Conservation (phyloP, 92 coral and sea anemone genomes). For the Actinernus sp. region DNA sequence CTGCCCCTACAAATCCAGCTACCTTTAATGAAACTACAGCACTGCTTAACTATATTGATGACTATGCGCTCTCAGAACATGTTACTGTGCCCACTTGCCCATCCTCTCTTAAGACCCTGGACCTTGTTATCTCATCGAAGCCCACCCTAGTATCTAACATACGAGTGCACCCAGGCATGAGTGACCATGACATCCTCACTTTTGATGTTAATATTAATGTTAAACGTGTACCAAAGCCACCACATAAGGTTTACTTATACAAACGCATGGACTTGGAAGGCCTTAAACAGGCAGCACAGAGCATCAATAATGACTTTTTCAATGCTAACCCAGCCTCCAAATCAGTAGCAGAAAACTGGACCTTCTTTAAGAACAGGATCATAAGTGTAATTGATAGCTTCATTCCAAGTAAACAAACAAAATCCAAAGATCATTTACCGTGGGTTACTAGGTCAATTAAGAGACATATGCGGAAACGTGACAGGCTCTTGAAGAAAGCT, state of each 20-base stretch:
- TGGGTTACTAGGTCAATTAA: conserved; percentile 52
- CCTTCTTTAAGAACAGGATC: conserved; percentile 17
- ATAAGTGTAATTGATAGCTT: conserved; percentile 2
- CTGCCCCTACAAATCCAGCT: background rate
- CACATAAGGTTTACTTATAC: background rate
- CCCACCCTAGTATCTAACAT: conserved; percentile 14
- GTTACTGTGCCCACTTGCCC: conserved; percentile 41
- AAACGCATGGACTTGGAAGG: background rate
- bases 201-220: background rate
- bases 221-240: background rate
- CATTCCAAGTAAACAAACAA: conserved; percentile 28
- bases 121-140: conserved; percentile 13
- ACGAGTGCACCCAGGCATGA: conserved; percentile 9
- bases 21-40: background rate
- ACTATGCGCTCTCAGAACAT: conserved; percentile 14
- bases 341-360: conserved; percentile 54
- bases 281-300: background rate
- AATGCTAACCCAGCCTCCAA: conserved; percentile 14
- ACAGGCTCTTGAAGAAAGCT: conserved; percentile 58
- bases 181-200: conserved; percentile 17
- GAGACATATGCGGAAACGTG: conserved; percentile 59
- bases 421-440: conserved; percentile 34
- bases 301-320: background rate
- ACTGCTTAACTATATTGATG: conserved; percentile 5
- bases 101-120: conserved; percentile 11